Evolutionary conservation across 2,888 invertebrate genomes (phyloP).

Genomic region (Cryptus viduatorius): DNA sequence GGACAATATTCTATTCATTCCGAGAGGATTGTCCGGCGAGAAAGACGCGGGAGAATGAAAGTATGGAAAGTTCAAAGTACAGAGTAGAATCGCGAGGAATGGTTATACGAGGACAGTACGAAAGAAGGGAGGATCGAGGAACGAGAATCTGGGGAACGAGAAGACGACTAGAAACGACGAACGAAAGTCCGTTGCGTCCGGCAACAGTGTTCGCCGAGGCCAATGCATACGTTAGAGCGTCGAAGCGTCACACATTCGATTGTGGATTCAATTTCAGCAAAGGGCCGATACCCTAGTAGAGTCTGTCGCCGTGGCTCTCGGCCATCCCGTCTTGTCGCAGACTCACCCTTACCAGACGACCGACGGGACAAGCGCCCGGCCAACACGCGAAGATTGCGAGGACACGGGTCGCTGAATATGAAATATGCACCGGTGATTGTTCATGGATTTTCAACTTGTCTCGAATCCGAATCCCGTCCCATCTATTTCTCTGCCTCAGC

Average conservation of each 20-base stretch:
- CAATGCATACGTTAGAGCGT: constrained; percentile 80
- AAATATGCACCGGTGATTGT: constrained; percentile 79
- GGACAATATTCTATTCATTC: constrained; percentile 46
- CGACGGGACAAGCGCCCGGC: not conserved
- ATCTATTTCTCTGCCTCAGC: not conserved
- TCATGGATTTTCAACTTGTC: constrained; percentile 69
- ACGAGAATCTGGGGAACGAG: not conserved
- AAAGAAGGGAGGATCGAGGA: constrained; percentile 11
- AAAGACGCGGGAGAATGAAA: constrained; percentile 31
- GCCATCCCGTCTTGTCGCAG: constrained; percentile 24
- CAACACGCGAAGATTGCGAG: constrained; percentile 76
- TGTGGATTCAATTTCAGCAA: constrained; percentile 81
- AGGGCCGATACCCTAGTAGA: constrained; percentile 71
- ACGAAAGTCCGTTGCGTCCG: constrained; percentile 50
- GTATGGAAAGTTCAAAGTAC: constrained; percentile 50
- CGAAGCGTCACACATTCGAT: constrained; percentile 76
- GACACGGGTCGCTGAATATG: constrained; percentile 78
- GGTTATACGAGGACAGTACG: constrained; percentile 27
- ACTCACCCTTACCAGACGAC: not conserved
- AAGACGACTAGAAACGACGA: constrained; percentile 51
- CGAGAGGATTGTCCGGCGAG: constrained; percentile 52
- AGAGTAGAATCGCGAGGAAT: constrained; percentile 45
- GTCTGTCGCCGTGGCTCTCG: constrained; percentile 23
- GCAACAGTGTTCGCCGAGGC: constrained; percentile 71
- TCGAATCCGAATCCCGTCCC: constrained; percentile 21